phyloP scores from a whole-genome alignment of 2,113 vertebrate genomes.

The Anolis sagrei region DNA sequence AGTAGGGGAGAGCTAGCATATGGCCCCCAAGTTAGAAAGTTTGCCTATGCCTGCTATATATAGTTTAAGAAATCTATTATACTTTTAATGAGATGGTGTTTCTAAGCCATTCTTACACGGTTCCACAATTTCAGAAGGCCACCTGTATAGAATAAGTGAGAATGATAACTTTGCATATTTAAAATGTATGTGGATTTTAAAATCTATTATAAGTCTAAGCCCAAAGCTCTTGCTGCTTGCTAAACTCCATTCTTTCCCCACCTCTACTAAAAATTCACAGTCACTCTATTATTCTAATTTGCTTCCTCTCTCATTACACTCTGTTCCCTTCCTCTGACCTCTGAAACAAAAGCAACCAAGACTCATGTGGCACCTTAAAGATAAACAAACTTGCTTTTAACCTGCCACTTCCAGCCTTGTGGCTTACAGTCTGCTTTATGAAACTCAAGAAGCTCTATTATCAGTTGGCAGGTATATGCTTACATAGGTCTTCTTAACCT shows the following conservation, averaged over 20 bases:
- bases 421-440: not conserved
- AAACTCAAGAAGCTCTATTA: not conserved
- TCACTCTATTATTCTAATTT: not conserved
- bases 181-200: not conserved
- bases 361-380: not conserved
- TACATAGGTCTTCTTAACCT: not conserved
- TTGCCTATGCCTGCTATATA: no score
- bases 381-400: not conserved
- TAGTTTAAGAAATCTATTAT: not conserved
- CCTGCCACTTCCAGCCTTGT: not conserved
- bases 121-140: not conserved
- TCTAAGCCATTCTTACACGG: not conserved
- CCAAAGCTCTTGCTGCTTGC: not conserved
- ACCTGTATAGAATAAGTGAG: not conserved
- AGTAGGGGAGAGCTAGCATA: no score
- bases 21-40: no score
- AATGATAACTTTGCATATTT: not conserved
- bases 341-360: not conserved
- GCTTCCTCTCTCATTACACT: not conserved
- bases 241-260: not conserved
- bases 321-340: not conserved
- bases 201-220: not conserved
- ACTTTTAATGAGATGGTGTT: not conserved
- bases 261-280: not conserved
- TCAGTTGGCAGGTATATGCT: not conserved